A percentile compares a stretch with the other conserved stretches of the same genome.
phyloP scores from a whole-genome alignment of 2,113 vertebrate genomes.

The Onychorhynchus coronatus region DNA sequence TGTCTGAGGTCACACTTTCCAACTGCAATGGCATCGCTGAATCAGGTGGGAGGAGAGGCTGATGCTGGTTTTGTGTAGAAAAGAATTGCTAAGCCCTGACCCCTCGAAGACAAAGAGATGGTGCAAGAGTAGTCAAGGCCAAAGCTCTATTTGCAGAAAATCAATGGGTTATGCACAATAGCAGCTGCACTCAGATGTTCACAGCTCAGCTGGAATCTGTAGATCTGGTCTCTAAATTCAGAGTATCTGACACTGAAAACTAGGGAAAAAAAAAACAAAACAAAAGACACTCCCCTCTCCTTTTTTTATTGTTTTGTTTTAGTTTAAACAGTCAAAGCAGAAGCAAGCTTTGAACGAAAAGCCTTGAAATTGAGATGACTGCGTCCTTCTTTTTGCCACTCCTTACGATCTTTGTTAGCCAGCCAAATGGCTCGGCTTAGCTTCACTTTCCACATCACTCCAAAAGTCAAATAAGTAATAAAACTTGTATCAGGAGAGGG shows the following conservation, averaged over 20 bases:
- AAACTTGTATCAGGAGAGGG: constrained; percentile 1
- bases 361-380: background rate
- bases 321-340: background rate
- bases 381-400: background rate
- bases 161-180: background rate
- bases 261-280: background rate
- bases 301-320: background rate
- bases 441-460: constrained; percentile 27
- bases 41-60: constrained; percentile 9
- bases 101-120: background rate
- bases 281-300: accelerated
- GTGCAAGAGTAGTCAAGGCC: constrained; percentile 2
- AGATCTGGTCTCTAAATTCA: constrained; percentile 3
- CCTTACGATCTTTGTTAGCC: background rate
- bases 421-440: constrained; percentile 32
- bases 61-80: background rate
- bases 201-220: background rate
- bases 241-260: background rate
- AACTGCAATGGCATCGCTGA: background rate
- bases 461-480: constrained; percentile 10
- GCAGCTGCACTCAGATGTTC: background rate
- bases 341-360: background rate
- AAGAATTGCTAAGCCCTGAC: background rate
- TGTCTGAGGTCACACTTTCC: background rate
- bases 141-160: constrained; percentile 20